Base-by-base conservation (phyloP, 2,888 invertebrate species). In the Cynaeus angustus region DNA sequence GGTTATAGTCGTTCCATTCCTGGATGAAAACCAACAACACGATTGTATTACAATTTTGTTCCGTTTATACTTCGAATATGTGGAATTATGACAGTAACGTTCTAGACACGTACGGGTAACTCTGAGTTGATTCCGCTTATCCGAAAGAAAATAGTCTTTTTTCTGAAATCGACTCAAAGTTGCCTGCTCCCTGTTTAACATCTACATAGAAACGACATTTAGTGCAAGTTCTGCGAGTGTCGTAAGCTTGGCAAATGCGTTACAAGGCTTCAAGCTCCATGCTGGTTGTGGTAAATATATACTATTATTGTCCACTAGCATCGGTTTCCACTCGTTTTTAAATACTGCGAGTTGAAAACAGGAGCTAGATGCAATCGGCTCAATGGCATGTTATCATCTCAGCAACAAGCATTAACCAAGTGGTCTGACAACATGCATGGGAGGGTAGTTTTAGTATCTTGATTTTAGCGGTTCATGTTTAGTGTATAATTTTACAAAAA, bases 1-100 rank as follows among this genome's bases (percentile, higher is more conserved):
- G 89, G 87, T 98, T 98, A 88, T 96, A 96, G 87, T 98, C 99
- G 83, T 92, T 95, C 99, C 99, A 99, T 89, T 96, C 96, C 98
- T 98, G 89, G 78, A 83, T 81, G 70, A 64, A 66, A 52, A 70
- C 12, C 38, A 68, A 66, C 33, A 65, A 65, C 45, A 48, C 26
- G 10, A 66, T 33, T 52, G 58, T 33, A 43, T 66, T 58, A 65
- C 10, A 26, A 48, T 55, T 55, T 10, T 55, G 33, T 46, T 43
- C 41, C 5, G 21, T 46, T 53, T 61, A 9, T 8, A 7, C 16
- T 28, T 45, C 1, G n/a, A 56, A 21, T 9, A 38, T 53, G 21
- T 9, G 37, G 33, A 52, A 28, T 16, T 21, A 53, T 65, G 33
- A 69, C 46, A 41, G 26, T 41, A 21, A 59, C 38, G 14, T 45